These are phyloP conservation scores for Cephus runcator DNA, from an alignment of 2,888 invertebrate species.

Conservation along the genomic window DNA sequence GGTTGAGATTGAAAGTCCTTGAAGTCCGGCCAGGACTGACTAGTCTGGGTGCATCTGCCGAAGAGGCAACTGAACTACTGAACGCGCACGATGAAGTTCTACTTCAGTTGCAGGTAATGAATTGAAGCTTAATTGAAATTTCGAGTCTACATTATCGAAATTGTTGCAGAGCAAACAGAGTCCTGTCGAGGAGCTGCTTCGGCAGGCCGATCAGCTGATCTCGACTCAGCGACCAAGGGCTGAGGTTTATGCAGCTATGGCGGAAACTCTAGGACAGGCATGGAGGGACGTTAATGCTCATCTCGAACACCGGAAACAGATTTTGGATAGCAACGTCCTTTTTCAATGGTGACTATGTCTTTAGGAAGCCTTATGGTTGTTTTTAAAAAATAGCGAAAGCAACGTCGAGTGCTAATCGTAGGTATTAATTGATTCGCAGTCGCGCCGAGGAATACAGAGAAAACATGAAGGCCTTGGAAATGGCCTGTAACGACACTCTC, in stretches of 20 bases:
- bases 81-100: slow-evolving; percentile 86
- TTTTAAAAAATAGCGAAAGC: not conserved
- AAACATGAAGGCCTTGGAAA: slow-evolving; percentile 76
- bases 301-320: slow-evolving; percentile 79
- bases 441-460: slow-evolving; percentile 77
- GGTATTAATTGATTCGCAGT: slow-evolving; percentile 53
- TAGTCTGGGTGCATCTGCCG: slow-evolving; percentile 79
- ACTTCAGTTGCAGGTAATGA: slow-evolving; percentile 79
- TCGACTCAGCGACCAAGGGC: slow-evolving; percentile 79
- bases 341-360: slow-evolving; percentile 73
- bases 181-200: slow-evolving; percentile 87
- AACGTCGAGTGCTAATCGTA: not conserved
- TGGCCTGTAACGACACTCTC: slow-evolving; percentile 74
- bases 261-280: slow-evolving; percentile 78
- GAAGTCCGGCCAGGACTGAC: slow-evolving; percentile 87
- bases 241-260: slow-evolving; percentile 90
- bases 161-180: slow-evolving; percentile 81
- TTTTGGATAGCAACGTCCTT: slow-evolving; percentile 81
- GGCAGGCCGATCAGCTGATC: slow-evolving; percentile 87
- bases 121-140: not conserved
- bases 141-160: not conserved
- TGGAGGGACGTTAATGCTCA: slow-evolving; percentile 87
- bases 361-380: not conserved
- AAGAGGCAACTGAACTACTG: slow-evolving; percentile 80
- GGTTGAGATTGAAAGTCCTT: slow-evolving; percentile 85